Base-by-base conservation (phyloP, 2,888 invertebrate genomes). In the Standfussiana lucernea region DNA sequence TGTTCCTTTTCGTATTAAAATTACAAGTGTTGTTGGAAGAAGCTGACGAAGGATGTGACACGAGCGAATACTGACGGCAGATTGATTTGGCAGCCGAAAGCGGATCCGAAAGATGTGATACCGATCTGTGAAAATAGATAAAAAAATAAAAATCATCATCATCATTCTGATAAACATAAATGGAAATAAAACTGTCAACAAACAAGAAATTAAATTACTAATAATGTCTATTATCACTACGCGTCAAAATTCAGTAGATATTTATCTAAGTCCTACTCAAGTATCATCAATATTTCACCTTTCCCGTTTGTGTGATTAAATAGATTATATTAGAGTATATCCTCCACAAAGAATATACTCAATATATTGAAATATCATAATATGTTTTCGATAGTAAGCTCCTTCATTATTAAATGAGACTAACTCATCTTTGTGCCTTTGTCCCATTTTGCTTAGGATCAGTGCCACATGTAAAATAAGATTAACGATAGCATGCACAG, bases 61-160 rank as follows among this genome's bases (percentile, higher is more conserved):
- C 94, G 89, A 6, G 91, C 89, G 82, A 88, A 94, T 21, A 86
- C 93, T n/a, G 92, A 90, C 0, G 95, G 94, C 18, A 90, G 71
- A 11, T 86, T 86, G 0, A 72, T 18, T 67, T 92, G 72, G 77
- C 94, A 94, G 28, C 94, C 93, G 0, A 82, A 68, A 53, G 84
- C 85, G 6, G 90, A 90, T 11, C 93, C 93, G 75, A 94, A 94
- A 0, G 93, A 93, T 6, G 90, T 88, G 6, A 93, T 72, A 79
- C 94, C 95, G 75, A 95, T 85, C 95, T 94, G 91, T 53, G 67
- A 80, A 73, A 37, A 28, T 28, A 56, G 28, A 35, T 32, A 21
- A 61, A 61, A 28, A 61, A 35, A 21, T 59, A 32, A 32, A 21
- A 7, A 18, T 32, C 15, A 59, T 59, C 21, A 47, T 47, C 21